Evolutionary conservation across 2,113 vertebrate genomes (phyloP).

Genomic region (Ictidomys tridecemlineatus): DNA sequence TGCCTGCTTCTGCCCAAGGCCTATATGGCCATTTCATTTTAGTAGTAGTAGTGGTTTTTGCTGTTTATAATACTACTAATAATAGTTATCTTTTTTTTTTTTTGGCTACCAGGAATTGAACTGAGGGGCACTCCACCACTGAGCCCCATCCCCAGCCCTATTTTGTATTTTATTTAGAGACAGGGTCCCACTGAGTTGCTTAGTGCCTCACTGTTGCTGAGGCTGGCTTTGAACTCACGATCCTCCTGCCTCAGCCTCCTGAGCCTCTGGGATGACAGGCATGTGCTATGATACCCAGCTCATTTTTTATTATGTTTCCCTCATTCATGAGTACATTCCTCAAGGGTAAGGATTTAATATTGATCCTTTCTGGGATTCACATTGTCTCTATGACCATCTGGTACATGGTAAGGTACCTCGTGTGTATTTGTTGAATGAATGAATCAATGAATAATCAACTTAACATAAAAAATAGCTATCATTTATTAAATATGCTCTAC

Average conservation of each 20-base stretch:
- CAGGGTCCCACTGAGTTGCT: no score
- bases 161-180: no score
- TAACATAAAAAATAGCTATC: not conserved
- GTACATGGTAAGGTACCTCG: not conserved
- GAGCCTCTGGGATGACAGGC: no score
- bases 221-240: no score
- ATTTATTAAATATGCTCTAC: not conserved
- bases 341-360: not conserved
- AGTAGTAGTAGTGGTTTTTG: not conserved
- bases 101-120: no score
- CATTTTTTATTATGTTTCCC: not conserved
- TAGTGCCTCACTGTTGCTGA: no score
- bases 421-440: not conserved
- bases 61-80: not conserved
- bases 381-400: not conserved
- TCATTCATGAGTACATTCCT: not conserved
- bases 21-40: not conserved
- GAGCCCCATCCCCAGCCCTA: no score
- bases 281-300: no score
- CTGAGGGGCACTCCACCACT: no score
- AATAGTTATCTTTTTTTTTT: not conserved
- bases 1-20: not conserved
- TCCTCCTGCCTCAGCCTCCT: no score
- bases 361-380: not conserved
- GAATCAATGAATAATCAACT: not conserved